Conservation (phyloP, 2,888 invertebrate genomes). For the Acrobasis consociella region DNA sequence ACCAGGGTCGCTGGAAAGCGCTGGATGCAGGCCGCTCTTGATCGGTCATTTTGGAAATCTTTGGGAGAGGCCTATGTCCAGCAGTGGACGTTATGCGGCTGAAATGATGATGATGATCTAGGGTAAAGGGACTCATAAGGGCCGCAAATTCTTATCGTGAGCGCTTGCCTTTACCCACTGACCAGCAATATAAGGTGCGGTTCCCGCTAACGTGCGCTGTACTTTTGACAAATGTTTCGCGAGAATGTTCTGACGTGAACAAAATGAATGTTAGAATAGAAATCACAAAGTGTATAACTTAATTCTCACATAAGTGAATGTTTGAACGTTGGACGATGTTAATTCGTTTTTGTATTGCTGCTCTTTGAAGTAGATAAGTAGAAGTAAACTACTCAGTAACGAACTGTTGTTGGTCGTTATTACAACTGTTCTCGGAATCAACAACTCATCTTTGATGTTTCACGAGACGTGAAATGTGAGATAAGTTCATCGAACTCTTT, state of each 20-base stretch:
- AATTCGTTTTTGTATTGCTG: not conserved
- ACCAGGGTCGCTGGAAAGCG: no score
- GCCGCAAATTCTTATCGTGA: not conserved
- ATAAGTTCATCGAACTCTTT: not conserved
- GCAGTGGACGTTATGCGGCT: no score
- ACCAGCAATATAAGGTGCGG: constrained; percentile 21
- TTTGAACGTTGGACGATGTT: constrained; percentile 8
- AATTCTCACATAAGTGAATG: constrained; percentile 37
- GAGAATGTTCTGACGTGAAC: constrained; percentile 34
- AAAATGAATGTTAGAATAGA: constrained; percentile 34
- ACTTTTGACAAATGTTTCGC: constrained; percentile 38
- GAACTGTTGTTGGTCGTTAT: constrained; percentile 32
- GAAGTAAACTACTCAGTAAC: constrained; percentile 3
- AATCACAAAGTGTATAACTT: constrained; percentile 29
- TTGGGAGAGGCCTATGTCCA: no score
- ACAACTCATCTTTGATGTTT: constrained; percentile 11
- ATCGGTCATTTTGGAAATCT: no score
- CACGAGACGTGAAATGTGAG: not conserved
- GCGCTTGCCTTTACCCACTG: constrained; percentile 6
- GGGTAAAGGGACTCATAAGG: no score
- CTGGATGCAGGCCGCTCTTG: no score
- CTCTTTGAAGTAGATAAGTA: constrained; percentile 5
- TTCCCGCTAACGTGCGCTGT: constrained; percentile 25
- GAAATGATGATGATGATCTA: no score
- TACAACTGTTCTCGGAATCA: constrained; percentile 35